Evolutionary conservation across 2,888 invertebrate species (phyloP), one percentile per base, ranked within the genome.

Genomic region (Pristionchus fissidentatus): DNA sequence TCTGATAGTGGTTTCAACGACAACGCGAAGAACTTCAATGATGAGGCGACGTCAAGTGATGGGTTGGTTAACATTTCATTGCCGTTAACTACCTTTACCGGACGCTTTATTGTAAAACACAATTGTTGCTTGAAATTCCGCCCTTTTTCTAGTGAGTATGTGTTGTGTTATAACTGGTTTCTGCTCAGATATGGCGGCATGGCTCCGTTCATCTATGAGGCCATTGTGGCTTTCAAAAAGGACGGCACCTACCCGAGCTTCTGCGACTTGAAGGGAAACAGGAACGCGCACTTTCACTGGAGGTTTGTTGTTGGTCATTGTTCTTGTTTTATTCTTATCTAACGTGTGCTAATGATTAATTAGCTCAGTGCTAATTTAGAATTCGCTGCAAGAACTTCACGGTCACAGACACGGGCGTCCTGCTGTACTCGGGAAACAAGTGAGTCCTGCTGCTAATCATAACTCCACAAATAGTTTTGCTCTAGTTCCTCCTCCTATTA

Each of bases 281-380:
- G 75, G 22, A 83, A 77, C 32, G 73, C 83, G 5, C 77, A 83
- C 41, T 75, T 60, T 46, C 83, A 83, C 60, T 83, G 75, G 83
- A 75, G 73, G 83, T 83, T 41, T 35, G 70, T 46, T 26, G 5
- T 35, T n/a, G 41, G 26, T 13, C 41, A 13, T 77, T 7, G 35
- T 1, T 41, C 3, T 13, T 49, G 13, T 3, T 7, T 55, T 78
- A n/a, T 22, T 26, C 19, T n/a, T 15, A 35, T 32, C 41, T 26
- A 29, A 46, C 19, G 55, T 38, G 1, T 38, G 41, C 22, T 22
- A 49, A 49, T 46, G 10, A 52, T n/a, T 19, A 22, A 32, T 75
- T n/a, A n/a, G n/a, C n/a, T n/a, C n/a, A n/a, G n/a, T n/a, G n/a
- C n/a, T n/a, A n/a, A n/a, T 62, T 7, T 26, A 81, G 83, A 46